Evolutionary conservation across 2,888 invertebrate genomes (phyloP), one percentile per base, ranked within the genome.

Genomic region (Caenorhabditis plicata): DNA sequence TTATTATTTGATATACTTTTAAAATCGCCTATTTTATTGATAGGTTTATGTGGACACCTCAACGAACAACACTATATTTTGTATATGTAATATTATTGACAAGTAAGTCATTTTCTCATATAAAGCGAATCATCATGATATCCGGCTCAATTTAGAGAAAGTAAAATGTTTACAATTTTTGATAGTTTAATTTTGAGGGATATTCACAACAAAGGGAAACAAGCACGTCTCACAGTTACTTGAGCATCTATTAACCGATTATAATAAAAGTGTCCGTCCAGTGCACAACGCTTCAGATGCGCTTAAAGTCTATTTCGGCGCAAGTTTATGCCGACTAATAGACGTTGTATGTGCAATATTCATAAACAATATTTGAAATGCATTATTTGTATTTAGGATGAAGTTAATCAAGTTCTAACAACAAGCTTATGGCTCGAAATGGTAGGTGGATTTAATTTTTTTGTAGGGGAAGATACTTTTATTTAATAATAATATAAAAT

Each of bases 391-490:
- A n/a, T n/a, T n/a, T n/a, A n/a, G n/a, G 71, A 74, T 48, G 71
- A 74, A 47, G 64, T 68, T 23, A 70, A 70, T 54, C 73, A 73
- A 54, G 70, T 71, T 8, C 27, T 73, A 9, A 73, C 71, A 13
- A 71, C 70, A n/a, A 73, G 69, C 56, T 48, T 73, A 8, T 71
- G 71, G 73, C 42, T 73, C 22, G 71, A 73, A 56, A 71, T 73
- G 71, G 71, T 71, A 11, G 29, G 50, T 38, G 25, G 9, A 15
- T 27, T 2, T 11, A 20, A 11, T 35, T 22, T 26, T 35, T 2
- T 15, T 5, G n/a, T n/a, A n/a, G n/a, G n/a, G n/a, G n/a, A n/a
- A n/a, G n/a, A n/a, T n/a, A n/a, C n/a, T n/a, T n/a, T n/a, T n/a
- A n/a, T n/a, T n/a, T n/a, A n/a, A n/a, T n/a, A n/a, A n/a, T n/a